Conservation (phyloP, 2,113 vertebrate genomes). For the Rhabdomys dilectus region DNA sequence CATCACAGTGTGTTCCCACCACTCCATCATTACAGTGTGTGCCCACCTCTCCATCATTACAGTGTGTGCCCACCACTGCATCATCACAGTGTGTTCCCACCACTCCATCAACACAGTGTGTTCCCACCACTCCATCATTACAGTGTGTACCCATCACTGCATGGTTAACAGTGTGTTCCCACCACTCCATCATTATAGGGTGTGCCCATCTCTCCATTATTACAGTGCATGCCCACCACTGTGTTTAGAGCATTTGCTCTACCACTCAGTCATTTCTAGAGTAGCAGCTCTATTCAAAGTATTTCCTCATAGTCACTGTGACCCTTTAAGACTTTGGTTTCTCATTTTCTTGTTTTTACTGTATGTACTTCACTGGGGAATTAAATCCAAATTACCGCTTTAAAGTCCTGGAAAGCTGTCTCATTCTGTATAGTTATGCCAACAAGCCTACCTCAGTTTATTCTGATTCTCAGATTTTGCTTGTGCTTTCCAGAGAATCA, state of each 20-base stretch:
- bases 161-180: not conserved
- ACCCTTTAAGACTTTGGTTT: not conserved
- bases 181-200: not conserved
- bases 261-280: not conserved
- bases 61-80: not conserved
- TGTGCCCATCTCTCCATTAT: not conserved
- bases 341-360: not conserved
- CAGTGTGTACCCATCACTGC: not conserved
- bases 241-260: not conserved
- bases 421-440: not conserved
- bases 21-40: not conserved
- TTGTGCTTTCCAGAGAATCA: not conserved
- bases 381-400: not conserved
- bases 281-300: not conserved
- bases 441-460: not conserved
- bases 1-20: not conserved
- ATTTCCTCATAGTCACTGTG: not conserved
- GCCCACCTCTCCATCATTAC: not conserved
- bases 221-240: not conserved
- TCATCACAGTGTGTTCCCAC: too few species aligned
- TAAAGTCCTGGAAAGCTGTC: not conserved
- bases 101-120: not conserved
- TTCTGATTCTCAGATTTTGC: not conserved
- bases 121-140: not conserved
- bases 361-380: not conserved